Evolutionary conservation across 2,888 invertebrate genomes (phyloP).

Genomic region (Pimpla rufipes): DNA sequence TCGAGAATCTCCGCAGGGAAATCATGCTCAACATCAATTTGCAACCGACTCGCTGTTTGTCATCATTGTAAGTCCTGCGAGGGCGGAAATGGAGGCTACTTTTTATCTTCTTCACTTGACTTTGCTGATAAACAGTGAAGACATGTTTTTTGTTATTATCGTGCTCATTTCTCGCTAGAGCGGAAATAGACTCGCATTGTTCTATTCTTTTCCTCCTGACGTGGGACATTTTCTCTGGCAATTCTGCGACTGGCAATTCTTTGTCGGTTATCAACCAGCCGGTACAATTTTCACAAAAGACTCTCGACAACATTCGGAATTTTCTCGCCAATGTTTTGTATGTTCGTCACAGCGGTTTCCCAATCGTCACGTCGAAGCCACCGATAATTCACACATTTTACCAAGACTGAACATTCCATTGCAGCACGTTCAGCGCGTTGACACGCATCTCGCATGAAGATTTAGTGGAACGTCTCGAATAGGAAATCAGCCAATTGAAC

Average conservation of each 20-base stretch:
- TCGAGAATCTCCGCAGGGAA: conserved; percentile 19
- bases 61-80: not conserved
- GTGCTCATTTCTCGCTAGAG: too few relatives aligned
- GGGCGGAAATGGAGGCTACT: not conserved
- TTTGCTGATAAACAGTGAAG: too few relatives aligned
- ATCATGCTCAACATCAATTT: conserved; percentile 14
- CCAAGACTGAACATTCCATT: conserved; percentile 7
- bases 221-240: too few relatives aligned
- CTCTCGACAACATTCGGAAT: not conserved
- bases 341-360: not conserved
- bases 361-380: conserved; percentile 32
- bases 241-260: too few relatives aligned
- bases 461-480: conserved; percentile 19
- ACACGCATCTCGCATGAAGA: conserved; percentile 46
- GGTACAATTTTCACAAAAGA: not conserved
- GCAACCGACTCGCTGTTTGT: not conserved
- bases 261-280: not conserved
- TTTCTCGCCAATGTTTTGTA: not conserved
- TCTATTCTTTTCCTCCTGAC: too few relatives aligned
- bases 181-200: too few relatives aligned
- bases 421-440: conserved; percentile 44
- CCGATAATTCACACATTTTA: conserved; percentile 2
- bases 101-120: too few relatives aligned
- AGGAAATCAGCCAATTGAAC: conserved; percentile 40
- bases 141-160: not conserved